Conservation (phyloP, 2,113 vertebrate genomes). For the Oostethus manadensis region DNA sequence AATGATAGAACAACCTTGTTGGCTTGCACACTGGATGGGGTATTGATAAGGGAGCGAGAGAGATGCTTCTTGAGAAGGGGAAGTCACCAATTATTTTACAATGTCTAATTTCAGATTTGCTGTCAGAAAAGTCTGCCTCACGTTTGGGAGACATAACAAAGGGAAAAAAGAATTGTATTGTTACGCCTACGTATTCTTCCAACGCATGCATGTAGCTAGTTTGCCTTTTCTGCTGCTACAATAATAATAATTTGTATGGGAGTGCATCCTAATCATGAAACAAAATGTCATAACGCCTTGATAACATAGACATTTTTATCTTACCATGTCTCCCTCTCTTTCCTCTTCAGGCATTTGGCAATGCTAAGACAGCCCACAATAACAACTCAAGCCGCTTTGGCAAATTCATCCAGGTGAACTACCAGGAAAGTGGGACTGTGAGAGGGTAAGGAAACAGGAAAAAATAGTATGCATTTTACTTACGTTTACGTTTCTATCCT, state of each 20-base stretch:
- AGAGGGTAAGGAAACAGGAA: slow-evolving; percentile 80
- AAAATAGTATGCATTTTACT: neutral
- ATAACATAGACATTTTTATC: neutral
- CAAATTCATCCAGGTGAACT: slow-evolving; percentile 99
- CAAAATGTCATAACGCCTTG: too few species aligned
- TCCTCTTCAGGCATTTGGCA: slow-evolving; percentile 90
- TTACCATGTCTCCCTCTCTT: slow-evolving; percentile 20
- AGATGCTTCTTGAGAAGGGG: too few species aligned
- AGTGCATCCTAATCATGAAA: too few species aligned
- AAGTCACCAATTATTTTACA: too few species aligned
- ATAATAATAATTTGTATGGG: neutral
- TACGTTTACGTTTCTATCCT: neutral
- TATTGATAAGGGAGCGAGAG: too few species aligned
- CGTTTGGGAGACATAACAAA: too few species aligned
- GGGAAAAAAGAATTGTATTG: too few species aligned
- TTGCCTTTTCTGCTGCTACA: slow-evolving; percentile 1
- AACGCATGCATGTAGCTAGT: too few species aligned
- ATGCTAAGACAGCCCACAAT: slow-evolving; percentile 97
- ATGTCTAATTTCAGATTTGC: too few species aligned
- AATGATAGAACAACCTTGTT: too few species aligned
- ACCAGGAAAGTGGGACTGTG: slow-evolving; percentile 96
- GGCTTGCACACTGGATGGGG: too few species aligned
- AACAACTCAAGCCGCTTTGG: slow-evolving; percentile 99
- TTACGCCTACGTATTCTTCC: neutral
- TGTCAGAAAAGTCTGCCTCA: too few species aligned